These are phyloP conservation scores for Corythaixoides concolor DNA, from an alignment of 2,113 vertebrate genomes.

Conservation along the genomic window DNA sequence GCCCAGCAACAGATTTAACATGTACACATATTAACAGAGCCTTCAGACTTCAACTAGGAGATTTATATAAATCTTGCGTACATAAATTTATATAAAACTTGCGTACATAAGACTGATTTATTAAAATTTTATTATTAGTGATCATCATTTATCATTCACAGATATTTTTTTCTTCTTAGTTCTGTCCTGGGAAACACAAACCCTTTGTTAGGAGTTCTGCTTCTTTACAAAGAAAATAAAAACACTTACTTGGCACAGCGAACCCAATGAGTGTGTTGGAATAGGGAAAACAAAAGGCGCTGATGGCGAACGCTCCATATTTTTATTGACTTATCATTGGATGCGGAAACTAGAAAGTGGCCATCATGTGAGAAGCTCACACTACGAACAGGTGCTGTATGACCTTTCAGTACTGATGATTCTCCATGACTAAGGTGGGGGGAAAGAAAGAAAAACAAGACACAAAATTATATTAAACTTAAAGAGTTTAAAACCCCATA, in stretches of 20 bases:
- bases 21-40: neutral
- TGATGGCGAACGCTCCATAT: constrained; percentile 86
- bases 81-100: neutral
- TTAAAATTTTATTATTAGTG: neutral
- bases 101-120: neutral
- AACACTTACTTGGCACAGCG: constrained; percentile 86
- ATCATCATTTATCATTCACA: neutral
- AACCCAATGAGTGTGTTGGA: constrained; percentile 91
- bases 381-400: constrained; percentile 86
- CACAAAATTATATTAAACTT: neutral
- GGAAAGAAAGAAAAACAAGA: neutral
- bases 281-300: constrained; percentile 85
- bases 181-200: neutral
- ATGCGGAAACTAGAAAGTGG: constrained; percentile 84
- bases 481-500: neutral
- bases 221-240: neutral
- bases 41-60: neutral
- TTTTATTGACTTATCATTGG: constrained; percentile 93
- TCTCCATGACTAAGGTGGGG: constrained; percentile 80
- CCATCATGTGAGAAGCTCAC: constrained; percentile 88
- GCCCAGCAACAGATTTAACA: neutral
- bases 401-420: constrained; percentile 86
- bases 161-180: neutral
- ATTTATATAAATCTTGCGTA: too few species aligned
- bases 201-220: neutral